Conservation (phyloP, 2,113 vertebrate species). For the Perognathus longimembris region DNA sequence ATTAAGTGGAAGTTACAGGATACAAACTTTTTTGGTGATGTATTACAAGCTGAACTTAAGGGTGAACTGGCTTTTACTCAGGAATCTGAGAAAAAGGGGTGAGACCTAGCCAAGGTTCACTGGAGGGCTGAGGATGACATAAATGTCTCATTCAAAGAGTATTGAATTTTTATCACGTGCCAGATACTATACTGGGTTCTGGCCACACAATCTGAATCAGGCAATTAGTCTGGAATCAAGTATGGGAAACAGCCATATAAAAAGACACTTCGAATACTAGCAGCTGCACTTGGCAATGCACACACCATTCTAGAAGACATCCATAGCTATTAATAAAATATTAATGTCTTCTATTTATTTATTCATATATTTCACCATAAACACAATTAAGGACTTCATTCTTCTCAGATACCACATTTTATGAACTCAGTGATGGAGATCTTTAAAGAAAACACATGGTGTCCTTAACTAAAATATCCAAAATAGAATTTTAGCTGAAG, state of each 20-base stretch:
- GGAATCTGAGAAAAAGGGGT: neutral
- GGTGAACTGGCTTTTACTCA: neutral
- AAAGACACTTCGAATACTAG: constrained; percentile 66
- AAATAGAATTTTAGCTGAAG: neutral
- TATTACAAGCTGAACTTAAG: neutral
- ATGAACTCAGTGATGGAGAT: neutral
- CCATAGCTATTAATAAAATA: constrained; percentile 69
- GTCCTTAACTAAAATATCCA: neutral
- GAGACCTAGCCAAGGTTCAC: neutral
- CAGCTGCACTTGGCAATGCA: constrained; percentile 61
- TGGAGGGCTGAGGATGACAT: constrained; percentile 53
- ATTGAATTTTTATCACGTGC: constrained; percentile 65
- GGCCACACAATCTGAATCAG: constrained; percentile 59
- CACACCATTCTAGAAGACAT: constrained; percentile 56
- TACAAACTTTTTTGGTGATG: neutral
- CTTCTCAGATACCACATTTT: constrained; percentile 48
- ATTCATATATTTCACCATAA: constrained; percentile 76
- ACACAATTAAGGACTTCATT: constrained; percentile 76
- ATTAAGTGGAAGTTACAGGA: neutral
- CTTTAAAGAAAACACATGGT: constrained; percentile 54
- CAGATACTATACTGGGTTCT: constrained; percentile 64
- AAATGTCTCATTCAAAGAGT: constrained; percentile 75
- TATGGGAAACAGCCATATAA: constrained; percentile 65
- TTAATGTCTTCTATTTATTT: constrained; percentile 75
- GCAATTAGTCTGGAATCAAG: constrained; percentile 74